Percentiles rank a stretch among this genome's conserved stretches.
phyloP scores from a whole-genome alignment of 2,113 vertebrate genomes.

The Terrapene triunguis region DNA sequence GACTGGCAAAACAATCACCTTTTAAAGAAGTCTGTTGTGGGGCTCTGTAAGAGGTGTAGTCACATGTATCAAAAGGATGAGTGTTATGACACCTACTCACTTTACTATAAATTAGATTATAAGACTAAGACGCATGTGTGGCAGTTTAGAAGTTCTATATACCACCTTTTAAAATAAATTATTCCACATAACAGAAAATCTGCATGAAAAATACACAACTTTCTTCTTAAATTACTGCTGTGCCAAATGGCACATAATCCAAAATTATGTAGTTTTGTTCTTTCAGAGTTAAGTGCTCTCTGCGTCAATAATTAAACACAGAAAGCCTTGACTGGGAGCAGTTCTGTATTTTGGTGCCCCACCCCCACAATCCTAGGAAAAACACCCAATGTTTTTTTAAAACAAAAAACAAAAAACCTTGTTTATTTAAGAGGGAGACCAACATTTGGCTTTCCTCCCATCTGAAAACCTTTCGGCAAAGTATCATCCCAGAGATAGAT shows the following conservation, averaged over 20 bases:
- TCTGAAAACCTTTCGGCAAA: background rate
- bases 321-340: background rate
- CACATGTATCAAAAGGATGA: background rate
- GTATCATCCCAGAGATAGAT: background rate
- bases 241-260: background rate
- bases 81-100: fast-evolving
- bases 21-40: background rate
- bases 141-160: background rate
- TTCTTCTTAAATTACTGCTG: background rate
- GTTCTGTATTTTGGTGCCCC: background rate
- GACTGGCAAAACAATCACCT: background rate
- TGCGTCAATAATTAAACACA: background rate
- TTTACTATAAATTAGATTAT: background rate
- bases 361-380: background rate
- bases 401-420: background rate
- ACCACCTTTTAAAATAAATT: fast-evolving
- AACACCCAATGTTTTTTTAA: background rate
- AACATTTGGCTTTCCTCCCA: background rate
- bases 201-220: background rate
- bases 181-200: background rate
- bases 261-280: background rate
- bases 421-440: background rate
- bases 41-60: background rate
- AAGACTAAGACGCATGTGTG: background rate
- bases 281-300: background rate